Base-by-base conservation (phyloP, 2,113 vertebrate species). In the Lichenostomus cassidix region DNA sequence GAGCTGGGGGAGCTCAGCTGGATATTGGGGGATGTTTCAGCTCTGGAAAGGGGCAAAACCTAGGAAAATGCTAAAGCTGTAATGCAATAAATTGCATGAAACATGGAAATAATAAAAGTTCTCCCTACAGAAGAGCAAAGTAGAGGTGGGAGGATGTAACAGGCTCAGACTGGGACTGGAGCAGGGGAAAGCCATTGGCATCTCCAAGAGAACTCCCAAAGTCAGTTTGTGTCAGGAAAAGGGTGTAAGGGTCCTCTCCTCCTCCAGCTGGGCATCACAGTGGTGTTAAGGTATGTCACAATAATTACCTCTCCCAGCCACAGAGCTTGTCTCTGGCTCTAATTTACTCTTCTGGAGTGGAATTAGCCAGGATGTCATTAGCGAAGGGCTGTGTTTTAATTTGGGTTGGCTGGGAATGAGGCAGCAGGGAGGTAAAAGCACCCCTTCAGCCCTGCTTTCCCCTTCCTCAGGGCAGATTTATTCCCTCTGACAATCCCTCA, bases 251-350 rank as follows among this genome's bases (percentile, higher is more conserved):
- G 28, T 18, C 70, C 10, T 56, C 78, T 75, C 83, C 55, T 65
- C 76, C 83, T 88, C 23, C 90, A 59, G 19, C 3, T 3, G 7
- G 50, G 47, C 83, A 58, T 92, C 29, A 87, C 0, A 1, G 46
- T 1, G 35, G 94, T 93, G 96, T 96, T 94, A 96, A 95, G 75
- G 81, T 68, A 3, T 33, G 44, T 85, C 97, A 96, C 90, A 95
- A 93, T 85, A 97, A 91, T 96, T 59, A 84, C 75, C 59, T 94
- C 64, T 80, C 76, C 44, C 25, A 95, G 53, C 58, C 49, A 63
- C 17, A 10, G 60, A 88, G 47, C 44, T 62, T 14, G 17, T 42
- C 16, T 53, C 83, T 49, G 49, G 58, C 86, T 76, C 65, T 18
- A 50, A 33, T 92, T 93, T 71, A 71, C 83, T 84, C 87, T 83